Percentiles rank a stretch among this genome's conserved stretches.
Conservation (phyloP, 2,888 invertebrate species). For the Hermaeophaga mercurialis region DNA sequence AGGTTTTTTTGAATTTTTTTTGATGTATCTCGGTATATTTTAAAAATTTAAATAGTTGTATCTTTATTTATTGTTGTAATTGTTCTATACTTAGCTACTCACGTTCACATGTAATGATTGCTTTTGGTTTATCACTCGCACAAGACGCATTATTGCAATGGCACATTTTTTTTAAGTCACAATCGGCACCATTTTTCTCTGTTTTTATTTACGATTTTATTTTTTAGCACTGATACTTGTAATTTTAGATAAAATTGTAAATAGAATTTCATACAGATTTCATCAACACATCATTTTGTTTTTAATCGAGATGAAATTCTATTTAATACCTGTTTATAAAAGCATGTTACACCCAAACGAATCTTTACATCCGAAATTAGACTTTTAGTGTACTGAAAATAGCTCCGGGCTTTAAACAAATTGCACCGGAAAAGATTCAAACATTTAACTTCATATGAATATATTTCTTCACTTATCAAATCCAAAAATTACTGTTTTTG, state of each 20-base stretch:
- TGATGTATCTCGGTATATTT: slow-evolving; percentile 38
- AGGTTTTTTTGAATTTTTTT: slow-evolving; percentile 47
- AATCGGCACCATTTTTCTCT: slow-evolving; percentile 55
- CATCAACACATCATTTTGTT: background rate
- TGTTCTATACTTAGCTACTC: slow-evolving; percentile 64
- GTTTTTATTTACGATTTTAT: slow-evolving; percentile 38
- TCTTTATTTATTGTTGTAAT: slow-evolving; percentile 53
- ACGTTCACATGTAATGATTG: slow-evolving; percentile 76
- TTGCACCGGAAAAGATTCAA: background rate
- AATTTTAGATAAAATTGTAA: slow-evolving; percentile 50
- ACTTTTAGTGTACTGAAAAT: slow-evolving; percentile 3
- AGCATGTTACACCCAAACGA: slow-evolving; percentile 6
- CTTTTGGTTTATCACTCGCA: slow-evolving; percentile 57
- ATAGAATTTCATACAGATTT: slow-evolving; percentile 49
- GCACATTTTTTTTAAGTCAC: slow-evolving; percentile 59
- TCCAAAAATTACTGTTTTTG: too few species aligned
- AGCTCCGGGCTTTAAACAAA: background rate
- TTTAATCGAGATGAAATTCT: slow-evolving; percentile 2
- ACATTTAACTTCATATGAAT: too few species aligned
- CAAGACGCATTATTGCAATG: slow-evolving; percentile 59
- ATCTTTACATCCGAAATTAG: slow-evolving; percentile 1
- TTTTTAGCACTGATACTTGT: slow-evolving; percentile 55
- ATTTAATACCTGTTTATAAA: slow-evolving; percentile 5
- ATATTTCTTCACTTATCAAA: too few species aligned
- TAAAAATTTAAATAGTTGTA: slow-evolving; percentile 40